Evolutionary conservation across 2,797 vertebrate genomes (phyloP).

Genomic region (Sebastes ruberrimus): DNA sequence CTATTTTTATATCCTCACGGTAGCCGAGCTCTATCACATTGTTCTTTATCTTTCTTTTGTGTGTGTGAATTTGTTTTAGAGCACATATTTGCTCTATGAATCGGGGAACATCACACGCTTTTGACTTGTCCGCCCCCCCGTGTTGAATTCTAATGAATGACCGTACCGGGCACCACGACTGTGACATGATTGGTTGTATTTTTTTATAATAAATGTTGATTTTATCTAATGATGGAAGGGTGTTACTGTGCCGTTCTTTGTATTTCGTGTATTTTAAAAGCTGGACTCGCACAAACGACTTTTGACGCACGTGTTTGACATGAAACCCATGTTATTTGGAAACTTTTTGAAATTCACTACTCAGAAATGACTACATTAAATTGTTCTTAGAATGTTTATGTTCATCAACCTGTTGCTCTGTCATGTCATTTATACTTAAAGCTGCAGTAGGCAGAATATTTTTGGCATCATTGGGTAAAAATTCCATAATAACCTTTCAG

Average conservation of each 20-base stretch:
- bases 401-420: not conserved
- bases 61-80: not conserved
- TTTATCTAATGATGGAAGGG: constrained; percentile 23
- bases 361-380: not conserved
- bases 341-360: not conserved
- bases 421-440: not conserved
- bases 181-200: constrained; percentile 49
- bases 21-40: constrained; percentile 43
- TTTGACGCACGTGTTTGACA: not conserved
- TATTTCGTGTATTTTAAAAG: not conserved
- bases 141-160: constrained; percentile 29
- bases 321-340: not conserved
- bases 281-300: not conserved
- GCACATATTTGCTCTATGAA: constrained; percentile 6
- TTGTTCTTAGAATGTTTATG: not conserved
- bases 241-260: not conserved
- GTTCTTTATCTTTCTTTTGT: constrained; percentile 36
- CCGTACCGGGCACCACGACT: constrained; percentile 7
- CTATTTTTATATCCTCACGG: constrained; percentile 65
- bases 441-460: not conserved
- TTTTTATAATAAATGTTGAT: constrained; percentile 74
- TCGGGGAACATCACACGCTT: constrained; percentile 8
- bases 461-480: no score
- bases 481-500: no score
- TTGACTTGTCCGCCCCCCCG: not conserved